Base-by-base conservation (phyloP, 1,140 invertebrate species). In the Neoseiulus cucumeris region DNA sequence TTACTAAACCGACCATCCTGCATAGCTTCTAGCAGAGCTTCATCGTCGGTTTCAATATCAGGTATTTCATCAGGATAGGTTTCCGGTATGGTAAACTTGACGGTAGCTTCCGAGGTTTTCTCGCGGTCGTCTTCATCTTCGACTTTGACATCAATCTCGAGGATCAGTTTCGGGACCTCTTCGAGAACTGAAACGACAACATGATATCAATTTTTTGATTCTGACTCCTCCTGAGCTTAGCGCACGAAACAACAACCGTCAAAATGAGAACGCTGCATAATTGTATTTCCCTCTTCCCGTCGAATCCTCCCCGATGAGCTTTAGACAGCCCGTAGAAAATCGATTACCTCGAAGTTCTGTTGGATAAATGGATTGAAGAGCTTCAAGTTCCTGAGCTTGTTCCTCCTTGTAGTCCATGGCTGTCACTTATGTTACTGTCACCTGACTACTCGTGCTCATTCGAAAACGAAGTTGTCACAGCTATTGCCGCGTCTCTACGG, bases 401-500 rank as follows among this genome's bases (percentile, higher is more conserved):
- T 59, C 51, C 22, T 59, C 51, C 22, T 59, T 59, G 9, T 25
- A 59, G 22, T 59, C 51, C 51, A 59, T 59, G 25, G 45, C 22
- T n/a, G 51, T 59, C 14, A 12, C 28, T 4, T 47, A 47, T 47
- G 12, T 12, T 44, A n/a, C n/a, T n/a, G n/a, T n/a, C n/a, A n/a
- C n/a, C n/a, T n/a, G n/a, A n/a, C n/a, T n/a, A n/a, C n/a, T n/a
- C n/a, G n/a, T n/a, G n/a, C n/a, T n/a, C n/a, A n/a, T n/a, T n/a
- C n/a, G n/a, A n/a, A n/a, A n/a, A n/a, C n/a, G n/a, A n/a, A n/a
- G n/a, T n/a, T n/a, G n/a, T n/a, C n/a, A n/a, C n/a, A n/a, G n/a
- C n/a, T n/a, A n/a, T n/a, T n/a, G n/a, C n/a, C n/a, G n/a, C n/a
- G n/a, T n/a, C n/a, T n/a, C n/a, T n/a, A n/a, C n/a, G n/a, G n/a